Percentiles rank a stretch among this genome's conserved stretches.
These are phyloP conservation scores for Phaedon cochleariae DNA, from an alignment of 2,888 invertebrate species.

Conservation along the genomic window DNA sequence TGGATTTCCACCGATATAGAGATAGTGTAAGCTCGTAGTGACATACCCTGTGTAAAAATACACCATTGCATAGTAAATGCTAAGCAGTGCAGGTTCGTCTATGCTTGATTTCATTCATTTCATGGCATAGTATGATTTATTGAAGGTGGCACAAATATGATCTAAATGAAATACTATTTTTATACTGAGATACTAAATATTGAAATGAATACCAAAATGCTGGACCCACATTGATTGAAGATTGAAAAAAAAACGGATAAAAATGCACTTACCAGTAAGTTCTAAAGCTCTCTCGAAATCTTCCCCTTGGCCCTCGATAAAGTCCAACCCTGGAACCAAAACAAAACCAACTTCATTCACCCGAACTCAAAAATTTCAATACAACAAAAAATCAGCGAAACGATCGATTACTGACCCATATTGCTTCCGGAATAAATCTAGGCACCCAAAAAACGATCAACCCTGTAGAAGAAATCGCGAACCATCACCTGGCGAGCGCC, in stretches of 20 bases:
- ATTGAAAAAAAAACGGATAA: background rate
- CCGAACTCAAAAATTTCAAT: constrained; percentile 47
- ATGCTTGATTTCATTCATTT: too few relatives aligned
- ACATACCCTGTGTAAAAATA: too few relatives aligned
- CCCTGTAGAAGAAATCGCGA: constrained; percentile 15
- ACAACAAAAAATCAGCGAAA: background rate
- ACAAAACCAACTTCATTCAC: constrained; percentile 11
- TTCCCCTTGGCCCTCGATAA: constrained; percentile 75
- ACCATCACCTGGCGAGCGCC: constrained; percentile 21
- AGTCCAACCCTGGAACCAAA: constrained; percentile 72
- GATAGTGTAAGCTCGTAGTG: too few relatives aligned
- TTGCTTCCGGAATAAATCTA: constrained; percentile 18
- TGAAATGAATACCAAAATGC: too few relatives aligned
- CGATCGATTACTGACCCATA: constrained; percentile 48
- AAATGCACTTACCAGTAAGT: constrained; percentile 68
- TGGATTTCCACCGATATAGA: too few relatives aligned
- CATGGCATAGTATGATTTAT: too few relatives aligned
- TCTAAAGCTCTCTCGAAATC: constrained; percentile 78
- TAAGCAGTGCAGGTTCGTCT: too few relatives aligned
- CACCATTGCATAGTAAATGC: too few relatives aligned
- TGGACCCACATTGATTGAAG: too few relatives aligned
- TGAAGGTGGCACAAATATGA: too few relatives aligned
- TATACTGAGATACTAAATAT: too few relatives aligned
- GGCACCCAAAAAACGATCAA: constrained; percentile 12
- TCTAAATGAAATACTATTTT: too few relatives aligned